These are phyloP conservation scores for Limenitis camilla DNA, from an alignment of 2,888 invertebrate genomes.

Conservation along the genomic window DNA sequence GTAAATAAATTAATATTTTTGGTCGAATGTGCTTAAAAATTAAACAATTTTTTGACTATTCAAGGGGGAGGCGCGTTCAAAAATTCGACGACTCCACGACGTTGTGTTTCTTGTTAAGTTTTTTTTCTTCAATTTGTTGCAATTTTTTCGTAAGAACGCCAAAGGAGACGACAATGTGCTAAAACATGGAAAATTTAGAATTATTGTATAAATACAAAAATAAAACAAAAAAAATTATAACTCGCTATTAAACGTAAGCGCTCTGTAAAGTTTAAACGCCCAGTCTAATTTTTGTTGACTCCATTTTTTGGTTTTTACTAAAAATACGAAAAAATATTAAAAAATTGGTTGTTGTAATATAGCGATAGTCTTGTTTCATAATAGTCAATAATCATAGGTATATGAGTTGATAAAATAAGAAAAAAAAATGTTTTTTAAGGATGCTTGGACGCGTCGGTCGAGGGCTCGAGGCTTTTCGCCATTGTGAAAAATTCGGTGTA, in stretches of 20 bases:
- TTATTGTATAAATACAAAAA: conserved; percentile 60
- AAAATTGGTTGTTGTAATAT: conserved; percentile 64
- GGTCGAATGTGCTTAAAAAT: conserved; percentile 10
- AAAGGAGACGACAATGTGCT: conserved; percentile 59
- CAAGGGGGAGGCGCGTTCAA: conserved; percentile 13
- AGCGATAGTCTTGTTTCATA: conserved; percentile 37
- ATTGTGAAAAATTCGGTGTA: conserved; percentile 34
- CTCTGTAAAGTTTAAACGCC: conserved; percentile 30
- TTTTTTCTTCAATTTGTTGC: conserved; percentile 61
- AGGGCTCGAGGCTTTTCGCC: conserved; percentile 20
- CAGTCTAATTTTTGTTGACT: conserved; percentile 21
- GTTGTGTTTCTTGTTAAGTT: conserved; percentile 54
- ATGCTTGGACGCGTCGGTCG: conserved; percentile 43
- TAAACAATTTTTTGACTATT: not conserved
- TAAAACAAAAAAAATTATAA: conserved; percentile 52
- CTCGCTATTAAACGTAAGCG: conserved; percentile 45
- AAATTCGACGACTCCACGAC: conserved; percentile 30
- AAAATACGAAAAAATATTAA: conserved; percentile 18
- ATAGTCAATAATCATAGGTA: conserved; percentile 33
- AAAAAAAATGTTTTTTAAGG: conserved; percentile 46
- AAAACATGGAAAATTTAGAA: conserved; percentile 40
- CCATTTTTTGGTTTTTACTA: conserved; percentile 18
- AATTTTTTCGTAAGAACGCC: conserved; percentile 65
- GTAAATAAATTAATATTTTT: conserved; percentile 9
- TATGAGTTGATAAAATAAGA: conserved; percentile 41